These are phyloP conservation scores for Eulithis testata DNA, from an alignment of 2,888 invertebrate species.

Conservation along the genomic window DNA sequence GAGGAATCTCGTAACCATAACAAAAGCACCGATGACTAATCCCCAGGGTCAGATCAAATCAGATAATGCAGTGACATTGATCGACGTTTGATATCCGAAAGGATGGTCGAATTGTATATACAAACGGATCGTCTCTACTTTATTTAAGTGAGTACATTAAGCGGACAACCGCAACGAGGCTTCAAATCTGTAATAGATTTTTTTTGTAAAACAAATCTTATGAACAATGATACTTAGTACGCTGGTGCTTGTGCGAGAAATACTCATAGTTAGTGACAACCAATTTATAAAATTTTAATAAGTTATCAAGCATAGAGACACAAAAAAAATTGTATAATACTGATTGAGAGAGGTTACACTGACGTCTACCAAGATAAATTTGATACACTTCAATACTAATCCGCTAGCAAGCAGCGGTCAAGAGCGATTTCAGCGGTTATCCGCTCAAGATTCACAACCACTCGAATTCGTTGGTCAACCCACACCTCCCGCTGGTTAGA, in stretches of 20 bases:
- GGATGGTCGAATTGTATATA: constrained; percentile 54
- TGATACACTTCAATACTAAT: constrained; percentile 2
- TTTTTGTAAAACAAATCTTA: no score
- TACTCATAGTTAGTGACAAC: no score
- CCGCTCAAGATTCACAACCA: constrained; percentile 21
- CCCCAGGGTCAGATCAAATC: constrained; percentile 65
- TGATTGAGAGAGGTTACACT: no score
- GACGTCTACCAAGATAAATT: not conserved
- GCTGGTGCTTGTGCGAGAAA: no score
- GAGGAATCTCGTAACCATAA: constrained; percentile 53
- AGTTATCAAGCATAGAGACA: no score
- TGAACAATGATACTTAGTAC: no score
- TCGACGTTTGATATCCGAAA: constrained; percentile 77
- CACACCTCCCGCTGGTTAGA: constrained; percentile 76
- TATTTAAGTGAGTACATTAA: constrained; percentile 6
- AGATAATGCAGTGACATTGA: constrained; percentile 74
- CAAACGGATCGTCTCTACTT: constrained; percentile 25
- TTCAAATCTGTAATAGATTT: not conserved
- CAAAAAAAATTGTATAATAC: no score
- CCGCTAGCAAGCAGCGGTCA: not conserved
- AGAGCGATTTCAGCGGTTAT: not conserved
- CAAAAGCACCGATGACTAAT: constrained; percentile 73
- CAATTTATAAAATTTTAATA: no score
- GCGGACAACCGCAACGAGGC: constrained; percentile 11
- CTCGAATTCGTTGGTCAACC: constrained; percentile 55